Evolutionary conservation across 2,113 vertebrate genomes (phyloP).

Genomic region (Pteronura brasiliensis): DNA sequence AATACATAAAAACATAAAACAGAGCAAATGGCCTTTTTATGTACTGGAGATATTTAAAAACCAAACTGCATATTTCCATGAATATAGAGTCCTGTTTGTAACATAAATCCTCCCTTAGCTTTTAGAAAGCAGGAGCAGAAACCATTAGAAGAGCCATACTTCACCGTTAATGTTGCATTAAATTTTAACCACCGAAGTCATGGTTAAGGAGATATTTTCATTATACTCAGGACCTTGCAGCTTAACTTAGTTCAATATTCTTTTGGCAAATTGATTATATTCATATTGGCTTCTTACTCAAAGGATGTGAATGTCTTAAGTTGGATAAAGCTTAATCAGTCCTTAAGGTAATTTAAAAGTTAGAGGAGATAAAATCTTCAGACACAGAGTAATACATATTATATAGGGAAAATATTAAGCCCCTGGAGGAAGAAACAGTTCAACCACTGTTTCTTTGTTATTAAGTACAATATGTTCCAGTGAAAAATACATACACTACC

Average conservation of each 20-base stretch:
- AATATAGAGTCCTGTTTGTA: constrained; percentile 44
- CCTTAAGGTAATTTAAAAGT: constrained; percentile 55
- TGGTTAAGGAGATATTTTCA: constrained; percentile 40
- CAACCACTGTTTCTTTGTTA: background rate
- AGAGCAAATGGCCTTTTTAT: constrained; percentile 57
- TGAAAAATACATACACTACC: background rate
- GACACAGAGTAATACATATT: background rate
- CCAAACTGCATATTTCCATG: constrained; percentile 17
- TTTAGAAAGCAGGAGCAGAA: constrained; percentile 42
- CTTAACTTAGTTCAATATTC: background rate
- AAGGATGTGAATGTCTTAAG: constrained; percentile 26
- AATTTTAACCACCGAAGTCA: constrained; percentile 62
- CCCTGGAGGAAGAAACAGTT: background rate
- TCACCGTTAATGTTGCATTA: constrained; percentile 46
- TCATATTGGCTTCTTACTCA: constrained; percentile 27
- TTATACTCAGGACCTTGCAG: constrained; percentile 47
- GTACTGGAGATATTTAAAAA: constrained; percentile 52
- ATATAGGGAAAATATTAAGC: background rate
- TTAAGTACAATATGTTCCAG: background rate
- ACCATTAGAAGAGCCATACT: constrained; percentile 32
- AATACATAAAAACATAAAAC: constrained; percentile 56
- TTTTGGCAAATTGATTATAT: constrained; percentile 48
- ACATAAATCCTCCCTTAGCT: constrained; percentile 52
- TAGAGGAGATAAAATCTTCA: constrained; percentile 27
- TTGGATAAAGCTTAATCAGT: constrained; percentile 23